A percentile compares a stretch with the other conserved stretches of the same genome.
phyloP scores from a whole-genome alignment of 2,113 vertebrate genomes.

The Podarcis muralis region DNA sequence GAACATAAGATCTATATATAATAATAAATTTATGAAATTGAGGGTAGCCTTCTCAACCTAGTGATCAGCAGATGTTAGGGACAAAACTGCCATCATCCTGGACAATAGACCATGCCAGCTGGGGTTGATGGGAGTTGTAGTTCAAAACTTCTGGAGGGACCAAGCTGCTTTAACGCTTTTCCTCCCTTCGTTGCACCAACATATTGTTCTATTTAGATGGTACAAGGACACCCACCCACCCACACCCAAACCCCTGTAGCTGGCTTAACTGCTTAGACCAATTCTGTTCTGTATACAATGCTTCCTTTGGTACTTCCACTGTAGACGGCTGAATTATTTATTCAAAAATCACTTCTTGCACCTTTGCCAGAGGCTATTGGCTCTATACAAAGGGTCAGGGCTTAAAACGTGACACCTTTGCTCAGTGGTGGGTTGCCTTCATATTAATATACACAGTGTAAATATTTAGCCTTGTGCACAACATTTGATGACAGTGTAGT shows the following conservation, averaged over 20 bases:
- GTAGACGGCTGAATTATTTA: conserved; percentile 14
- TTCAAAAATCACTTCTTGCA: neutral
- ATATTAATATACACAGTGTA: neutral
- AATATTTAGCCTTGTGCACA: neutral
- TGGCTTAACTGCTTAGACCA: neutral
- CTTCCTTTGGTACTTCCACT: neutral
- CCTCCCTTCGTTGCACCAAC: too few relatives aligned
- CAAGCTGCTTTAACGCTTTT: neutral
- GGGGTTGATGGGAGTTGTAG: too few relatives aligned
- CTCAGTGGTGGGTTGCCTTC: neutral
- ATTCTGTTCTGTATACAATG: neutral
- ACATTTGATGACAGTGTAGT: neutral
- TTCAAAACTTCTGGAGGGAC: too few relatives aligned
- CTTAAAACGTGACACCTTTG: neutral
- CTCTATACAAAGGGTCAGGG: neutral
- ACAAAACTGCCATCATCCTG: too few relatives aligned
- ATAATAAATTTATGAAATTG: too few relatives aligned
- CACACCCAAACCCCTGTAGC: neutral
- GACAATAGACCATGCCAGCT: too few relatives aligned
- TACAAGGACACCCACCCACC: too few relatives aligned
- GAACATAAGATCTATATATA: too few relatives aligned
- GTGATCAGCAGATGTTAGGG: neutral
- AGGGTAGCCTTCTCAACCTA: too few relatives aligned
- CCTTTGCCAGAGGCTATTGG: conserved; percentile 17
- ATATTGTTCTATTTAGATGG: neutral